Conservation (phyloP, 2,113 vertebrate genomes). For the Carettochelys insculpta region DNA sequence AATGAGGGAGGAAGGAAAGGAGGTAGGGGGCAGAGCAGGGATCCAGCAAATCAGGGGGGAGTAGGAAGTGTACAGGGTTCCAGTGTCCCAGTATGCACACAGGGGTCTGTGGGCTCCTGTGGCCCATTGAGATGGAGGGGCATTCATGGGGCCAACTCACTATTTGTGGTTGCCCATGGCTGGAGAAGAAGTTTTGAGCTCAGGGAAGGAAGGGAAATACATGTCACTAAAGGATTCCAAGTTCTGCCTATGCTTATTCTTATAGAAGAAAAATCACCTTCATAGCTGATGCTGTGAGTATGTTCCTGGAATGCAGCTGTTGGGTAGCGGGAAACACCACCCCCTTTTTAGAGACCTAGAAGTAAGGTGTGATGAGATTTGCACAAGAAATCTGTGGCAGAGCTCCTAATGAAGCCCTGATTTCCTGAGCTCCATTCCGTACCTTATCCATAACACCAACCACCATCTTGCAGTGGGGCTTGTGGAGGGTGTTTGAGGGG, state of each 20-base stretch:
- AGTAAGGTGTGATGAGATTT: background rate
- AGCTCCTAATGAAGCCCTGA: background rate
- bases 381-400: background rate
- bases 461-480: background rate
- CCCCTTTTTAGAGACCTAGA: fast-evolving
- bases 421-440: background rate
- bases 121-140: too few relatives aligned
- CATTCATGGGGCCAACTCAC: too few relatives aligned
- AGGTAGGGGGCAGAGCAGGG: too few relatives aligned
- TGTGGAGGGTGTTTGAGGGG: background rate
- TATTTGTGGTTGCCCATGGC: too few relatives aligned
- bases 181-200: too few relatives aligned
- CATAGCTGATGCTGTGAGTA: background rate
- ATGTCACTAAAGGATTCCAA: background rate
- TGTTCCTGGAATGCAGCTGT: background rate
- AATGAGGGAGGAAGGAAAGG: too few relatives aligned
- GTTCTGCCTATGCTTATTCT: background rate
- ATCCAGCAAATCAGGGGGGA: too few relatives aligned
- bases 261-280: background rate
- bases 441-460: fast-evolving
- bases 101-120: too few relatives aligned
- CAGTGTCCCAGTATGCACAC: too few relatives aligned
- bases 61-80: too few relatives aligned
- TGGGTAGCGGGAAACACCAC: background rate
- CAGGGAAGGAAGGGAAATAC: background rate